A percentile compares a stretch with the other conserved stretches of the same genome.
phyloP scores from a whole-genome alignment of 2,113 vertebrate species.

The Scopus umbretta region DNA sequence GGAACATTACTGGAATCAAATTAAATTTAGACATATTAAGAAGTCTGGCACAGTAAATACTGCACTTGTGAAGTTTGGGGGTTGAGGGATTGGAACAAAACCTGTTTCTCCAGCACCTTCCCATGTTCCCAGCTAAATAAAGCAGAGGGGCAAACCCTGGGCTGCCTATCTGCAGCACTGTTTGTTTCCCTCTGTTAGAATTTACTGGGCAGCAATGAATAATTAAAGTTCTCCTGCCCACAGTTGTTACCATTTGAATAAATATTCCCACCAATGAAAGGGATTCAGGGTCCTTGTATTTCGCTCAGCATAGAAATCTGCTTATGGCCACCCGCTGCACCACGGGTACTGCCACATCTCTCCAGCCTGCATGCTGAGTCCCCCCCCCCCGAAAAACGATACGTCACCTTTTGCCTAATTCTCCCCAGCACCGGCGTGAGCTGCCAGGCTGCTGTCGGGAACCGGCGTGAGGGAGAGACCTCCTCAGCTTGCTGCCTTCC shows the following conservation, averaged over 20 bases:
- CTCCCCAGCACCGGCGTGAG: background rate
- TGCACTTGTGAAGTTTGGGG: slow-evolving; percentile 60
- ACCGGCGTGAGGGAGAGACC: background rate
- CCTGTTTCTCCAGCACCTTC: slow-evolving; percentile 51
- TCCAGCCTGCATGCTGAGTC: accelerated
- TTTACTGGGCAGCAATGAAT: slow-evolving; percentile 37
- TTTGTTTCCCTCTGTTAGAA: slow-evolving; percentile 2
- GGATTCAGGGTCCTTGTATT: background rate
- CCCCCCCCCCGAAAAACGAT: background rate
- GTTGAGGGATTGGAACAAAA: slow-evolving; percentile 49
- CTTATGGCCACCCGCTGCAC: accelerated
- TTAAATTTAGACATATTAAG: slow-evolving; percentile 66
- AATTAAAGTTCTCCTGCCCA: slow-evolving; percentile 53
- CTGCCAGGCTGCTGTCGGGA: background rate
- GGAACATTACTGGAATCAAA: slow-evolving; percentile 52
- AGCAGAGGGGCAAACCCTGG: background rate
- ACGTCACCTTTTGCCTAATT: background rate
- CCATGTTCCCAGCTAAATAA: slow-evolving; percentile 60
- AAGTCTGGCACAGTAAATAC: slow-evolving; percentile 46
- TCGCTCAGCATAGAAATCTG: background rate
- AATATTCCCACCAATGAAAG: background rate
- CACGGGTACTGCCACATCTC: background rate
- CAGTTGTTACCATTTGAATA: slow-evolving; percentile 16
- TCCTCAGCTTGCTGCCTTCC: background rate
- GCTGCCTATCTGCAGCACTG: slow-evolving; percentile 17